phyloP scores from a whole-genome alignment of 2,888 invertebrate species.

The Idaea dimidiata region DNA sequence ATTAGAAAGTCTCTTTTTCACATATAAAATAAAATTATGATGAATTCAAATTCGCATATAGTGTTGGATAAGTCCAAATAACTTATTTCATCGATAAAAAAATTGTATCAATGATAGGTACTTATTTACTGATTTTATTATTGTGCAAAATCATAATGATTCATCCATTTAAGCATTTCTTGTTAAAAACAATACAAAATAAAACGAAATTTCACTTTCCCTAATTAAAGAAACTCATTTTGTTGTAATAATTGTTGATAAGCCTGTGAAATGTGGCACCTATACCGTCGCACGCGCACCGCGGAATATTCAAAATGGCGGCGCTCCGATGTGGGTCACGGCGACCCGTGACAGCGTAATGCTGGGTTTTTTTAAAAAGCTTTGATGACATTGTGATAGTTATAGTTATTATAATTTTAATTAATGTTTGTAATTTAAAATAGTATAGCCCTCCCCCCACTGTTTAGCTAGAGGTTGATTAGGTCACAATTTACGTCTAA shows the following conservation, averaged over 20 bases:
- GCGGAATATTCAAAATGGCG: conserved; percentile 57
- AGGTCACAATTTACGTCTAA: too few relatives aligned
- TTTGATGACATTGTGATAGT: conserved; percentile 15
- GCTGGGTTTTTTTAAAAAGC: conserved; percentile 33
- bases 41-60: too few relatives aligned
- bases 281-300: conserved; percentile 54
- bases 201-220: not conserved
- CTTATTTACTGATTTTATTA: not conserved
- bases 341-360: conserved; percentile 47
- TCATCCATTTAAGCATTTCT: not conserved
- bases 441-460: too few relatives aligned
- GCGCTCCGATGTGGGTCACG: conserved; percentile 56
- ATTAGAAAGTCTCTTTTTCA: too few relatives aligned
- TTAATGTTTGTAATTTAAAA: not conserved
- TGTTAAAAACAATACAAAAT: not conserved
- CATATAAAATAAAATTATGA: too few relatives aligned
- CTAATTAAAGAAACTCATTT: not conserved
- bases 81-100: not conserved
- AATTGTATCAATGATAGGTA: not conserved
- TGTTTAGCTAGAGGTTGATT: too few relatives aligned
- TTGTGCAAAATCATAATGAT: not conserved
- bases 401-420: conserved; percentile 8
- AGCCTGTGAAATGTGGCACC: conserved; percentile 60
- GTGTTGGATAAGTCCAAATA: not conserved
- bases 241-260: conserved; percentile 15